A percentile compares a stretch with the other conserved stretches of the same genome.
Evolutionary conservation across 1,140 invertebrate genomes (phyloP).

Genomic region (Drosophila micromelanica): DNA sequence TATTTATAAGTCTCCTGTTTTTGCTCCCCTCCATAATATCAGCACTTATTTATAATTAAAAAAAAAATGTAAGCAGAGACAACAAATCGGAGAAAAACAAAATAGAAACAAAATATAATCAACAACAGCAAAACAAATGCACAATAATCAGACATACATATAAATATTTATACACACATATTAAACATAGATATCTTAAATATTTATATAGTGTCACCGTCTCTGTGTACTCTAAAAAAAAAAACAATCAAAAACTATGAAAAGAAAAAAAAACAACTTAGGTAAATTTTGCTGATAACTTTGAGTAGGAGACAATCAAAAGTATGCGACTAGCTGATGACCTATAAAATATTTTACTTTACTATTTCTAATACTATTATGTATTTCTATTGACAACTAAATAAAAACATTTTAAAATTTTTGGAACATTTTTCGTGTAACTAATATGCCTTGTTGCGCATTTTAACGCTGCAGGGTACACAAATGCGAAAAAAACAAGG

Average conservation of each 20-base stretch:
- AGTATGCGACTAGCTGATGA: neutral
- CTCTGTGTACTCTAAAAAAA: slow-evolving; percentile 20
- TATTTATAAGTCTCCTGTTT: slow-evolving; percentile 18
- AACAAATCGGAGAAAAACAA: slow-evolving; percentile 38
- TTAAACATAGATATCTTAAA: slow-evolving; percentile 5
- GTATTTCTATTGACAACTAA: neutral
- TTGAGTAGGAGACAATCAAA: neutral
- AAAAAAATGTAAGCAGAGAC: slow-evolving; percentile 50
- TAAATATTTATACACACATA: neutral
- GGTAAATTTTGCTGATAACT: slow-evolving; percentile 61
- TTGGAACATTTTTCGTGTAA: neutral
- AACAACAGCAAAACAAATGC: slow-evolving; percentile 34
- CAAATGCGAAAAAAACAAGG: slow-evolving; percentile 15
- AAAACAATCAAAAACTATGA: slow-evolving; percentile 31
- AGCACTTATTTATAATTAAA: slow-evolving; percentile 65
- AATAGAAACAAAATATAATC: slow-evolving; percentile 23
- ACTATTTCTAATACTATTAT: neutral
- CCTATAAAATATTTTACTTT: neutral
- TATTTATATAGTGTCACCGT: slow-evolving; percentile 13
- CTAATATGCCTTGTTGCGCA: neutral
- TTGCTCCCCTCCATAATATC: slow-evolving; percentile 37
- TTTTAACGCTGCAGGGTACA: slow-evolving; percentile 1
- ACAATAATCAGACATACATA: slow-evolving; percentile 6
- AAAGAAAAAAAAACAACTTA: slow-evolving; percentile 49
- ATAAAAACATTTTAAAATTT: too few species aligned